Conservation (phyloP, 2,797 vertebrate species). For the Chanos chanos region DNA sequence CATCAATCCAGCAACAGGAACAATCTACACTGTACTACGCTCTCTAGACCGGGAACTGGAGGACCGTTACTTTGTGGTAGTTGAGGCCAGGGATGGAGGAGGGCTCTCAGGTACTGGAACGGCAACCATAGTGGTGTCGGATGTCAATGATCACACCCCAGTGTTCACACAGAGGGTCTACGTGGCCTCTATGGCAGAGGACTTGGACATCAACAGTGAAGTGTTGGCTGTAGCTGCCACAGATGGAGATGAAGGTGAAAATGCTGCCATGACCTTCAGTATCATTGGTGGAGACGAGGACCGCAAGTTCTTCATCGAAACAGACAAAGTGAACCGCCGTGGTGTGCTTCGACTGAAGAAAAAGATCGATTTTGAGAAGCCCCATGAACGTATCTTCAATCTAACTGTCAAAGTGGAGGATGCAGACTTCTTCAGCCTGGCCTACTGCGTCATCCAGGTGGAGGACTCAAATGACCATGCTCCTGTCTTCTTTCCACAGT, state of each 20-base stretch:
- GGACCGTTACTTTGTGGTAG: slow-evolving; percentile 77
- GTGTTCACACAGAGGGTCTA: slow-evolving; percentile 81
- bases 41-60: slow-evolving; percentile 80
- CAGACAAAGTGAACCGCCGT: slow-evolving; percentile 73
- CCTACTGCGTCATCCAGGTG: slow-evolving; percentile 80
- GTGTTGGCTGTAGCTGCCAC: slow-evolving; percentile 77
- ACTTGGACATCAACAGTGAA: slow-evolving; percentile 76
- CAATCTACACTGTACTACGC: slow-evolving; percentile 77
- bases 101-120: slow-evolving; percentile 83
- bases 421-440: slow-evolving; percentile 75
- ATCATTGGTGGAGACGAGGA: slow-evolving; percentile 81
- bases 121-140: slow-evolving; percentile 80
- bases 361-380: slow-evolving; percentile 83
- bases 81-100: slow-evolving; percentile 84
- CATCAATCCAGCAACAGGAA: slow-evolving; percentile 77
- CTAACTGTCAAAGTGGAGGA: slow-evolving; percentile 87
- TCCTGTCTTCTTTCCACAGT: slow-evolving; percentile 82
- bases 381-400: slow-evolving; percentile 83
- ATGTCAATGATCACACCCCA: slow-evolving; percentile 85
- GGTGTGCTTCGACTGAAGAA: slow-evolving; percentile 78
- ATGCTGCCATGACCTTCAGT: slow-evolving; percentile 81
- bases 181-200: slow-evolving; percentile 72
- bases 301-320: slow-evolving; percentile 85
- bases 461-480: slow-evolving; percentile 84
- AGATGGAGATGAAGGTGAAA: slow-evolving; percentile 82